Evolutionary conservation across 1,140 invertebrate species (phyloP), one percentile per base, ranked within the genome.

Genomic region (Parasteatoda tepidariorum): DNA sequence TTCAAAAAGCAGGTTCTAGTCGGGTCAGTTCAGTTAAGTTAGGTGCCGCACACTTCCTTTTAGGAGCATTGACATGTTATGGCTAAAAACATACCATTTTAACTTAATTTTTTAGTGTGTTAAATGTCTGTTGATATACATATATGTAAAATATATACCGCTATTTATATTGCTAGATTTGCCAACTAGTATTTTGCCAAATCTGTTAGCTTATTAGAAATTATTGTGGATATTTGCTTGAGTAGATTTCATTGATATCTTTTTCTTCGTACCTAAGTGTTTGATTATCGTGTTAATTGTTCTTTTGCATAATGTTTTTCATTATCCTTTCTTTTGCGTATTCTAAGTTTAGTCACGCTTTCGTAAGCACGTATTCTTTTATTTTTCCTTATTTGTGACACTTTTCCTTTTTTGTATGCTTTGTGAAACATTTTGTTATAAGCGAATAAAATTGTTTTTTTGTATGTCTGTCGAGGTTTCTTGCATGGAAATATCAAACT

Each of bases 31-130:
- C 70, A 66, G 81, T 57, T 71, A 55, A 70, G 66, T 62, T 71
- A 34, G 64, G 57, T 66, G 81, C 70, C 61, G 34, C 81, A 74
- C 55, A 71, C 70, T 33, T 57, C 68, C n/a, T 83, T 82, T 83
- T 83, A 83, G 62, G 70, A 73, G 48, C 57, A 73, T 83, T 83
- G 81, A 83, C 81, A 74, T 83, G 67, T 83, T 83, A 83, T 73
- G 68, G 62, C 57, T 38, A 74, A 74, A 74, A 64, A 66, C 61
- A 73, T 59, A 70, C 79, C 68, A 64, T 74, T 83, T 83, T 83
- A 61, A 73, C 38, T 55, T 73, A 64, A 73, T 74, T 74, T 61
- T 82, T 83, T 83, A 83, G 70, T 83, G 68, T 83, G 68, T 83
- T 83, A 70, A 82, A 68, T 54, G 68, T 64, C 76, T 48, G 78